phyloP scores from a whole-genome alignment of 2,113 vertebrate species.

The Aegotheles bennettii region DNA sequence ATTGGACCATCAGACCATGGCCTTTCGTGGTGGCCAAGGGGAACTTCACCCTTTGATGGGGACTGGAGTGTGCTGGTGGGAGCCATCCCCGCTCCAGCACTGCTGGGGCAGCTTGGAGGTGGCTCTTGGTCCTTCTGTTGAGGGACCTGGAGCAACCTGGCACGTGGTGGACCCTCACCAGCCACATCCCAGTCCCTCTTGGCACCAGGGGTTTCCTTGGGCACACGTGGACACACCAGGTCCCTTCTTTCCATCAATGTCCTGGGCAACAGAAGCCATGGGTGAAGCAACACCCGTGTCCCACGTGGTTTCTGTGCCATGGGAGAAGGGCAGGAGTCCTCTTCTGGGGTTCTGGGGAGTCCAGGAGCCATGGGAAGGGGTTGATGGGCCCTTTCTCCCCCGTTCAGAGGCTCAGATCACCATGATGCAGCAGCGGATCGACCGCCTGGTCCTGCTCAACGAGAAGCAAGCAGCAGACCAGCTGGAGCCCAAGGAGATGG shows the following conservation, averaged over 20 bases:
- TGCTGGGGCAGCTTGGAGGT: neutral
- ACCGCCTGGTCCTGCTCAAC: slow-evolving; percentile 77
- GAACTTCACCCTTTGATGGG: too few relatives aligned
- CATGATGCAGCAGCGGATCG: slow-evolving; percentile 81
- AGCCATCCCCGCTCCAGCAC: neutral
- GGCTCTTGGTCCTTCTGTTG: neutral
- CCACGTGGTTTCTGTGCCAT: neutral
- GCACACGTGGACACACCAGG: fast-evolving
- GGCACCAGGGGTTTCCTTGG: neutral
- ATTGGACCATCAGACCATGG: too few relatives aligned
- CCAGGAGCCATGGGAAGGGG: too few relatives aligned
- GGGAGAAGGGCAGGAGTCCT: neutral
- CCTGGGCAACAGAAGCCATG: neutral
- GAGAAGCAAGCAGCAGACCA: slow-evolving; percentile 68
- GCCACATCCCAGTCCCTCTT: neutral
- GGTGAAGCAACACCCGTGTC: neutral
- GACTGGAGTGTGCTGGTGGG: neutral
- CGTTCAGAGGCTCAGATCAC: slow-evolving; percentile 78
- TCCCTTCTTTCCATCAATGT: neutral
- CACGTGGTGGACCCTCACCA: neutral
- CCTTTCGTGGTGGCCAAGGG: too few relatives aligned
- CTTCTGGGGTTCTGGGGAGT: neutral
- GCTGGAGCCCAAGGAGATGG: slow-evolving; percentile 72
- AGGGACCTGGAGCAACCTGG: neutral
- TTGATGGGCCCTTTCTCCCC: fast-evolving